Percentiles rank a stretch among this genome's conserved stretches.
phyloP scores from a whole-genome alignment of 2,113 vertebrate species.

The Bungarus multicinctus region DNA sequence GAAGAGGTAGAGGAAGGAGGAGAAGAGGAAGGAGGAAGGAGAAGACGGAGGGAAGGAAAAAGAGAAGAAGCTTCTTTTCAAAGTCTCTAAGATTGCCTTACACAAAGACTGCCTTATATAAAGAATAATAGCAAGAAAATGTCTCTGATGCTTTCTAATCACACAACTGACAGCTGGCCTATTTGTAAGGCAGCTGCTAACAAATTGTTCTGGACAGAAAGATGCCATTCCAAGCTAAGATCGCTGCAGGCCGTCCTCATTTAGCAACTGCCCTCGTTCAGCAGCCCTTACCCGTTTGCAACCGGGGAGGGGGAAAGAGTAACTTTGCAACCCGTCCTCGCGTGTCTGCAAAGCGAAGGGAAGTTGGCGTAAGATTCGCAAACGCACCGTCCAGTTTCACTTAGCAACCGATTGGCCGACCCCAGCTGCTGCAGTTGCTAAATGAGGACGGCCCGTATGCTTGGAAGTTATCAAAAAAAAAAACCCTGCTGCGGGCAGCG shows the following conservation, averaged over 20 bases:
- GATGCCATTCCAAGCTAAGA: neutral
- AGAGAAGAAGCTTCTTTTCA: neutral
- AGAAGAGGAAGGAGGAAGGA: no score
- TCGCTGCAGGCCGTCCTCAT: neutral
- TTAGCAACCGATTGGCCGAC: neutral
- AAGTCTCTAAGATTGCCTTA: neutral
- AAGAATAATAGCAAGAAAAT: neutral
- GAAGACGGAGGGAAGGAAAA: neutral
- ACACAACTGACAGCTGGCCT: neutral
- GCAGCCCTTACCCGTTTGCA: neutral
- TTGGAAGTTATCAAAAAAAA: neutral
- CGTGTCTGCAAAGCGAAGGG: neutral
- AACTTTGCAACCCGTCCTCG: neutral
- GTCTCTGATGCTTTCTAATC: neutral
- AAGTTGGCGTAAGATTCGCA: neutral
- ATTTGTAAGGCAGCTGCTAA: neutral
- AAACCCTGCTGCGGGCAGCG: neutral
- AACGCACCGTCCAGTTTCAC: neutral
- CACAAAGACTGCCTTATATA: no score
- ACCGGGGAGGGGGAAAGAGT: neutral
- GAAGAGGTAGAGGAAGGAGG: no score
- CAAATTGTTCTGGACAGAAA: neutral
- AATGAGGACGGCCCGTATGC: neutral
- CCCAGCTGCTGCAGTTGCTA: neutral
- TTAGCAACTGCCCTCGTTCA: neutral